A percentile compares a stretch with the other conserved stretches of the same genome.
Conservation (phyloP, 2,888 invertebrate species). For the Drosophila niveifrons region DNA sequence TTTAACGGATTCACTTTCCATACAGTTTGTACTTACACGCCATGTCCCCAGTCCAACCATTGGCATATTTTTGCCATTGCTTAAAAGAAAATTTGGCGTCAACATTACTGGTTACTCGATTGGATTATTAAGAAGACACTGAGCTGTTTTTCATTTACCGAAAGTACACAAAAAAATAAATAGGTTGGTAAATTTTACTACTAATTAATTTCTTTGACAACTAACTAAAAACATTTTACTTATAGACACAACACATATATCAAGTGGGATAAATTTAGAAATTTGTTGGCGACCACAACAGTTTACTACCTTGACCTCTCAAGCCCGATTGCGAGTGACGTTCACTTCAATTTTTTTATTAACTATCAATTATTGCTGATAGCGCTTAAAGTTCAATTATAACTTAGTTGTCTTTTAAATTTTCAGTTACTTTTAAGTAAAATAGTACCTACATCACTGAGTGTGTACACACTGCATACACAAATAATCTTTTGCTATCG, state of each 20-base stretch:
- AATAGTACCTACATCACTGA: neutral
- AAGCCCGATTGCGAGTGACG: neutral
- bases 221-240: conserved; percentile 22
- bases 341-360: neutral
- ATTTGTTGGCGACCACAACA: conserved; percentile 20
- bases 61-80: conserved; percentile 88
- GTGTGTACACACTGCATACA: conserved; percentile 35
- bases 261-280: conserved; percentile 62
- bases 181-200: conserved; percentile 29
- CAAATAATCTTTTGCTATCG: conserved; percentile 1
- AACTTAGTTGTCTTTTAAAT: conserved; percentile 17
- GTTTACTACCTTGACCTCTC: conserved; percentile 23
- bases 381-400: neutral
- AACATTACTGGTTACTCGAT: conserved; percentile 52
- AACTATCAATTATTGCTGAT: neutral
- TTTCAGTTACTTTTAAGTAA: conserved; percentile 26
- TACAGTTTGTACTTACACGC: conserved; percentile 87
- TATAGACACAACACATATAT: conserved; percentile 24
- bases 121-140: conserved; percentile 9
- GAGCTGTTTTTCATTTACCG: conserved; percentile 29
- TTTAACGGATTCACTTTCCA: neutral
- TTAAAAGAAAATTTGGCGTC: conserved; percentile 87
- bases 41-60: conserved; percentile 92
- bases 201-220: conserved; percentile 53
- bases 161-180: conserved; percentile 39